A percentile compares a stretch with the other conserved stretches of the same genome.
These are phyloP conservation scores for Caenorhabditis uteleia DNA, from an alignment of 2,888 invertebrate genomes.

Conservation along the genomic window DNA sequence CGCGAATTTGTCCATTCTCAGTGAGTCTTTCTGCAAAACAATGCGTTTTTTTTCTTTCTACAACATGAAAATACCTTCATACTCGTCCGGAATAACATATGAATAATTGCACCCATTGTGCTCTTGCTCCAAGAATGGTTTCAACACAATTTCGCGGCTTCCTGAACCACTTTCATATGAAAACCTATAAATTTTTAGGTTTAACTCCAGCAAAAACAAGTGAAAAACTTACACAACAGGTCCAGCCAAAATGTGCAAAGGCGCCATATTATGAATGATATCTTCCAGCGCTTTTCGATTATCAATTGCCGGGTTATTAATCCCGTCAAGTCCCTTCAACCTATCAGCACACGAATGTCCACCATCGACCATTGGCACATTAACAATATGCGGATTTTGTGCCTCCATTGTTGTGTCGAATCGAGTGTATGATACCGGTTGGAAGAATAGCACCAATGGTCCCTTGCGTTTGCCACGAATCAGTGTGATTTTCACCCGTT, in stretches of 20 bases:
- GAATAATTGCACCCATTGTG: conserved; percentile 21
- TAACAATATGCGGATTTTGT: conserved; percentile 18
- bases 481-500: too few species aligned
- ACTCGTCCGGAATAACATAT: conserved; percentile 14
- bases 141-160: neutral
- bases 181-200: conserved; percentile 4
- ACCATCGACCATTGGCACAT: conserved; percentile 10
- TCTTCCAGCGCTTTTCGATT: conserved; percentile 1
- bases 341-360: conserved; percentile 3
- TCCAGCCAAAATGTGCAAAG: neutral
- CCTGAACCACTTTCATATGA: neutral
- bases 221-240: neutral
- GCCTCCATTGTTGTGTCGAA: conserved; percentile 24
- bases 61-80: neutral
- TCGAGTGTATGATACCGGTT: conserved; percentile 16
- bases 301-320: neutral
- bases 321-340: neutral
- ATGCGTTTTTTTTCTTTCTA: too few species aligned
- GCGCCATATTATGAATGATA: neutral
- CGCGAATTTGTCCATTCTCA: too few species aligned
- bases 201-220: neutral
- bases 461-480: neutral
- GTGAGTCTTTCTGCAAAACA: too few species aligned
- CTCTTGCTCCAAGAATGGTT: conserved; percentile 19
- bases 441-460: conserved; percentile 11